These are phyloP conservation scores for Melanostigma gelatinosum DNA, from an alignment of 2,113 vertebrate species.

Conservation along the genomic window DNA sequence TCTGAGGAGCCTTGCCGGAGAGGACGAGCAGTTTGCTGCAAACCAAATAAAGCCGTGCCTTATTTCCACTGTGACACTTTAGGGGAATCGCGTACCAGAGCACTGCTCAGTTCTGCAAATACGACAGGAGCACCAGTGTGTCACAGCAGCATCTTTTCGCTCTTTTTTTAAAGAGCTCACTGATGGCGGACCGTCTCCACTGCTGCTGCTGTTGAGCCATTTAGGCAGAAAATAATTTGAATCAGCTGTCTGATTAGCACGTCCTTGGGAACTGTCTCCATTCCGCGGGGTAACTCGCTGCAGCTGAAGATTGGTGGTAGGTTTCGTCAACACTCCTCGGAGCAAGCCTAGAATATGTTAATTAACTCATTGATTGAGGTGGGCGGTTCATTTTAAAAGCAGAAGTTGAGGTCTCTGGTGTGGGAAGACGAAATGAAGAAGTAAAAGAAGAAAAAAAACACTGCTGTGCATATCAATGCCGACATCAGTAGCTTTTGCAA, in stretches of 20 bases:
- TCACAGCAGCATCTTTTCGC: conserved; percentile 30
- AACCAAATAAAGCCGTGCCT: conserved; percentile 46
- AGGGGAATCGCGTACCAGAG: conserved; percentile 21
- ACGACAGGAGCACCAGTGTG: conserved; percentile 30
- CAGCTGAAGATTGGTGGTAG: conserved; percentile 64
- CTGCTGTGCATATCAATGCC: conserved; percentile 72
- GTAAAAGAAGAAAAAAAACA: conserved; percentile 19
- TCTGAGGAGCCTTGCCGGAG: conserved; percentile 38
- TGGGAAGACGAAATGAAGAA: conserved; percentile 63
- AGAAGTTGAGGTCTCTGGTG: conserved; percentile 73
- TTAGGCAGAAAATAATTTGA: conserved; percentile 70
- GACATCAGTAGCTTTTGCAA: conserved; percentile 57
- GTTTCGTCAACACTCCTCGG: conserved; percentile 74
- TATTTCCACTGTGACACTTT: conserved; percentile 47
- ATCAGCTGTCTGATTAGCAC: conserved; percentile 71
- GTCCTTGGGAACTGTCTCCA: conserved; percentile 71
- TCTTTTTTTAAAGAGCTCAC: conserved; percentile 35
- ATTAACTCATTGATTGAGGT: conserved; percentile 80
- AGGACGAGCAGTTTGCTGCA: conserved; percentile 39
- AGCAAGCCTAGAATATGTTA: conserved; percentile 76
- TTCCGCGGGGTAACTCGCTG: conserved; percentile 68
- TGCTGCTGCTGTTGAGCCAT: conserved; percentile 49
- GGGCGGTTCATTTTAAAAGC: conserved; percentile 78
- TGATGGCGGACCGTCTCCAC: conserved; percentile 31
- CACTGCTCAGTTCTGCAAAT: conserved; percentile 51